Base-by-base conservation (phyloP, 2,113 vertebrate species). In the Gymnogyps californianus region DNA sequence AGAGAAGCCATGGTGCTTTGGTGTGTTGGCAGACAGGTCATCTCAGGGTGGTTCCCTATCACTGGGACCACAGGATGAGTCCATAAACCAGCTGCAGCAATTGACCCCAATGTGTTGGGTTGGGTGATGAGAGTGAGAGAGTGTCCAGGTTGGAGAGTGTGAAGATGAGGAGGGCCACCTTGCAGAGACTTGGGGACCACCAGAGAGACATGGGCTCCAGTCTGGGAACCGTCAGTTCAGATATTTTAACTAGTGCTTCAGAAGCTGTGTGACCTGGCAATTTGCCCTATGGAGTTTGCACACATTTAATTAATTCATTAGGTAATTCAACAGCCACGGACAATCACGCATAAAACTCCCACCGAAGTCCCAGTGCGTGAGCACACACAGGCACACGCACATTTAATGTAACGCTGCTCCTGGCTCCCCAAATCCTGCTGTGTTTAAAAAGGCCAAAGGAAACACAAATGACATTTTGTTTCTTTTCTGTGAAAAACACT, bases 401-500 rank as follows among this genome's bases (percentile, higher is more conserved):
- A 9, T 31, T 54, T 8, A 11, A n/a, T 1, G 19, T 12, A 57
- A 36, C 0, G 0, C 1, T 1, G 49, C 59, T 40, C 44, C 9
- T 13, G 0, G 0, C 46, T 71, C 52, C 90, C 49, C 66, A 93
- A 6, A 88, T 64, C 83, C 69, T 3, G 8, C 52, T 3, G 6
- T 1, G 12, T 83, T 74, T 42, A 18, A 72, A 84, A 83, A 49
- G 40, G 86, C 90, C 87, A 77, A 96, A 93, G 89, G 89, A 96
- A 87, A 92, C 81, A 87, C 74, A 93, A 94, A 94, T 80, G 69
- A 78, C 81, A 91, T 96, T 87, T 88, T 93, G 70, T 89, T 96
- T 93, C 95, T 89, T 85, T 66, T 44, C 49, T 26, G 49, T 69
- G 59, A 96, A 95, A 97, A 89, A 57, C 32, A 44, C 83, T 98